Base-by-base conservation (phyloP, 2,113 vertebrate genomes). In the Orthonyx spaldingii region DNA sequence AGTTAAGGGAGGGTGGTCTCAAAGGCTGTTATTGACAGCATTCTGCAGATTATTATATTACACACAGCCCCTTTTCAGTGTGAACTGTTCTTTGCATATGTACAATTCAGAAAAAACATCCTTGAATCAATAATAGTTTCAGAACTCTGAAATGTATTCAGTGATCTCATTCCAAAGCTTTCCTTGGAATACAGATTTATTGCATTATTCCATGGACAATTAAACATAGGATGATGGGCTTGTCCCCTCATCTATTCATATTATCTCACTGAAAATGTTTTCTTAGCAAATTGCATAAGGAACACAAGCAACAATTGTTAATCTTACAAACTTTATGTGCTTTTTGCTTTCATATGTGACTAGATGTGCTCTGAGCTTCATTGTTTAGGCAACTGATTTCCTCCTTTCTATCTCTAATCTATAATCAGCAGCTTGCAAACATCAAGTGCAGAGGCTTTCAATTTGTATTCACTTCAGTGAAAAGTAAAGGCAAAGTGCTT, bases 191-290 rank as follows among this genome's bases (percentile, higher is more conserved):
- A 63, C 30, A 90, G 80, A 96, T 94, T 93, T 89, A 95, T 92
- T 92, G 59, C 55, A 89, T 84, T 90, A 59, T n/a, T 72, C 30
- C 46, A 95, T 0, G 18, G 79, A 66, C 92, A 95, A 96, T 93
- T 96, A 94, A 94, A 90, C 83, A 47, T 11, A 55, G 75, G 35
- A 92, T 81, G 92, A 80, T 77, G 86, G 55, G 33, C 39, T 93
- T 86, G 39, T 95, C 18, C 44, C 23, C 35, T 92, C 90, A 86
- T 94, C 79, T 90, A 39, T 84, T 86, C 55, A 24, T 69, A 92
- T 93, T 77, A 86, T 86, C 79, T 86, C 64, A 63, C 71, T 94
- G 39, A 60, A 94, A 93, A 55, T 66, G 53, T 89, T 94, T 96
- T 74, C 71, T 80, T 84, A 90, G 64, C 33, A 92, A 95, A 92